Evolutionary conservation across 2,888 invertebrate genomes (phyloP), one percentile per base, ranked within the genome.

Genomic region (Lysandra bellargus): DNA sequence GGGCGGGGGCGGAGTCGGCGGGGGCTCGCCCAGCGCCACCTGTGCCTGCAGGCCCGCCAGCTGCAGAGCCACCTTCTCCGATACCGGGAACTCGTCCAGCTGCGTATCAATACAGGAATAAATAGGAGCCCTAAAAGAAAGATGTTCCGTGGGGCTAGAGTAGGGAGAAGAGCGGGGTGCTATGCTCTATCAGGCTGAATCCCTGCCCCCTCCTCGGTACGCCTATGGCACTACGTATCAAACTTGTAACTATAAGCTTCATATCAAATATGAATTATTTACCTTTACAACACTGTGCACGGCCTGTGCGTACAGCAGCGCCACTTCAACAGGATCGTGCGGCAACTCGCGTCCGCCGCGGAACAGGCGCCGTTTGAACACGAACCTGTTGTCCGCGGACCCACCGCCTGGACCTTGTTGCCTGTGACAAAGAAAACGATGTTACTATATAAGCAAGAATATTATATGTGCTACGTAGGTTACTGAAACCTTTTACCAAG

Each of bases 241-340:
- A 23, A 23, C 40, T 40, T 40, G 5, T 40, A 40, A 5, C 40
- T 40, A 4, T 40, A 40, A 40, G 5, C 44, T 44, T 44, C 9
- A 44, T 44, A 44, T 44, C 44, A 44, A 44, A 44, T 7, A 44
- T 44, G 7, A 7, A 44, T 7, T 49, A 44, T 7, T 49, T 49
- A 98, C 98, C 96, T 98, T 98, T 3, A 99, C 99, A 77, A 99
- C 98, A 88, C 97, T 97, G 86, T 99, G 97, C 9, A 99, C 99
- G 80, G 98, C 99, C 93, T 99, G 99, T 44, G 99, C 98, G 90
- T 98, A 99, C 4, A 99, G 94, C 88, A 99, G 96, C 85, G 98
- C 98, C 17, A 99, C 98, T 92, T 99, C 99, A 0, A 99, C 98
- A 0, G 99, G 98, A 93, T 99, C 99, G 91, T 98, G 98, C 7